These are phyloP conservation scores for Eupithecia exiguata DNA, from an alignment of 2,888 invertebrate species.

Conservation along the genomic window DNA sequence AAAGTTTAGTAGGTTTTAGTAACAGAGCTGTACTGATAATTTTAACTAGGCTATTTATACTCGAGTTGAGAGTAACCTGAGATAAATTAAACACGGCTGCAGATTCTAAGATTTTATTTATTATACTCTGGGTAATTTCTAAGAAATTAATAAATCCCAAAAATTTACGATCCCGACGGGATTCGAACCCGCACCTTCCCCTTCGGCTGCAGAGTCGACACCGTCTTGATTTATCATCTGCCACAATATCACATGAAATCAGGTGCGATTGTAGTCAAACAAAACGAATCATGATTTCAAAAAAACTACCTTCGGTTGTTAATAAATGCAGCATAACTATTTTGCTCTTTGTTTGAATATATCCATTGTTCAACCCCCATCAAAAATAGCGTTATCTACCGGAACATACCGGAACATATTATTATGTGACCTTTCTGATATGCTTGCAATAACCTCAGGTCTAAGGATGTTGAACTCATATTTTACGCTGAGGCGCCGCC, in stretches of 20 bases:
- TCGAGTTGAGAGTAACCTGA: not conserved
- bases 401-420: conserved; percentile 4
- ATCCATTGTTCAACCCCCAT: not conserved
- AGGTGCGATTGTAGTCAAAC: not conserved
- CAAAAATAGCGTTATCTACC: not conserved
- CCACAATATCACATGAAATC: not conserved
- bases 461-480: conserved; percentile 27
- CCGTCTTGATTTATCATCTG: not conserved
- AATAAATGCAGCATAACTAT: not conserved
- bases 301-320: not conserved
- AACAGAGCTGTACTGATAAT: not conserved
- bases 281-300: not conserved
- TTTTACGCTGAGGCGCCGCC: conserved; percentile 26
- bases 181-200: no score
- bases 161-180: no score
- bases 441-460: conserved; percentile 22
- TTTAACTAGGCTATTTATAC: not conserved
- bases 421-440: conserved; percentile 16
- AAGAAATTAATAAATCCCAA: no score
- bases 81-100: not conserved
- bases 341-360: not conserved
- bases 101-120: no score
- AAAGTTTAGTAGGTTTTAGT: not conserved
- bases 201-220: accelerated
- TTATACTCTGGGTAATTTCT: no score